These are phyloP conservation scores for Dasypus novemcinctus DNA, from an alignment of 2,113 vertebrate species.

Conservation along the genomic window DNA sequence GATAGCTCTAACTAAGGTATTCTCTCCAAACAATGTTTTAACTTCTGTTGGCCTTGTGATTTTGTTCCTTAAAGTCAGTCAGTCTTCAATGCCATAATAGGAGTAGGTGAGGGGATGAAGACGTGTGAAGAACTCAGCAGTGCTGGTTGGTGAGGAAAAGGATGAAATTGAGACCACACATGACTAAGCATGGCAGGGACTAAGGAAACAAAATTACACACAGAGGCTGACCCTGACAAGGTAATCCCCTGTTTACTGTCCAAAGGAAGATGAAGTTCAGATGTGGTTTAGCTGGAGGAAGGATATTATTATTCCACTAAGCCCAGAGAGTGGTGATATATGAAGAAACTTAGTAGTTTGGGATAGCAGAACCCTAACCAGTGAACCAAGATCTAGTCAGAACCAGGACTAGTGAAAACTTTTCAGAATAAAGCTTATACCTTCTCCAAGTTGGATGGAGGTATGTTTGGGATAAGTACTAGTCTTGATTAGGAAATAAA, in stretches of 20 bases:
- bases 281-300: not conserved
- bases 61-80: not conserved
- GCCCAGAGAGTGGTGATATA: not conserved
- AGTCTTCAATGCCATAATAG: not conserved
- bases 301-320: not conserved
- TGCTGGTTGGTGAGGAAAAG: not conserved
- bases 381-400: not conserved
- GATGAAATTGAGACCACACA: not conserved
- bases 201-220: slow-evolving; percentile 40
- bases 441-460: not conserved
- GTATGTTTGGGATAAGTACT: not conserved
- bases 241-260: slow-evolving; percentile 5
- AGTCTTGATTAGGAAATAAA: not conserved
- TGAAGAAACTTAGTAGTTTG: not conserved
- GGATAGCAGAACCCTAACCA: not conserved
- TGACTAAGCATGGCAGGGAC: not conserved
- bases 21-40: not conserved
- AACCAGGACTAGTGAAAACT: not conserved
- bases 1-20: not conserved
- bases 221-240: not conserved
- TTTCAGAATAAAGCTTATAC: not conserved
- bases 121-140: not conserved
- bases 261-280: slow-evolving; percentile 47
- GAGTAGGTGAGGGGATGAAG: not conserved
- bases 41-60: slow-evolving; percentile 13